phyloP scores from a whole-genome alignment of 2,888 invertebrate genomes.

The Trichacis sp. region DNA sequence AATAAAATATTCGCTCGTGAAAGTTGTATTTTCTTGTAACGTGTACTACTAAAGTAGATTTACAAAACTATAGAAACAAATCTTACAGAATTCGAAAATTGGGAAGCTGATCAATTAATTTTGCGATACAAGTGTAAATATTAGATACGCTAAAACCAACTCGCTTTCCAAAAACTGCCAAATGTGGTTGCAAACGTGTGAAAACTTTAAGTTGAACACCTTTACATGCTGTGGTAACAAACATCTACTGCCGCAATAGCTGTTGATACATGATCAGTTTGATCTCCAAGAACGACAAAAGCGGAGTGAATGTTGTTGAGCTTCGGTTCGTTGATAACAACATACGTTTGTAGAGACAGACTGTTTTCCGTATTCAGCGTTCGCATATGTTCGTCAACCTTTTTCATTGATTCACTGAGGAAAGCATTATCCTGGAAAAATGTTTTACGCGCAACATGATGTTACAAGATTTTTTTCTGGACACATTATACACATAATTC shows the following conservation, averaged over 20 bases:
- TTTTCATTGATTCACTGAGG: not conserved
- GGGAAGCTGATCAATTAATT: constrained; percentile 14
- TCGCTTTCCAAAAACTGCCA: constrained; percentile 29
- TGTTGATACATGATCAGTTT: constrained; percentile 13
- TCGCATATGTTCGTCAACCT: not conserved
- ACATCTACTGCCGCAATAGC: constrained; percentile 18
- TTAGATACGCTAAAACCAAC: constrained; percentile 3
- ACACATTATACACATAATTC: too few relatives aligned
- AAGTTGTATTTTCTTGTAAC: too few relatives aligned
- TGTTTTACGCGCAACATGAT: too few relatives aligned
- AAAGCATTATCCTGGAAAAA: too few relatives aligned
- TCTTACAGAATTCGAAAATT: too few relatives aligned
- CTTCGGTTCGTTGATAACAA: constrained; percentile 12
- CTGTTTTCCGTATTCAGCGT: constrained; percentile 8
- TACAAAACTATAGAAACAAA: too few relatives aligned
- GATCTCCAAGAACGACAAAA: constrained; percentile 17
- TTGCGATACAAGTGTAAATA: constrained; percentile 10
- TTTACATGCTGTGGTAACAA: constrained; percentile 24
- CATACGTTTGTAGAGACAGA: constrained; percentile 12
- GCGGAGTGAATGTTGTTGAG: constrained; percentile 11
- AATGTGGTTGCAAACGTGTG: constrained; percentile 18
- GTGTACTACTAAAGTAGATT: too few relatives aligned
- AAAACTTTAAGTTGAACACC: constrained; percentile 17
- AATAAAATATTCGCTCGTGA: too few relatives aligned
- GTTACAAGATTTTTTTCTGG: too few relatives aligned